Percentiles rank a stretch among this genome's conserved stretches.
Conservation (phyloP, 2,113 vertebrate genomes). For the Ophiodon elongatus region DNA sequence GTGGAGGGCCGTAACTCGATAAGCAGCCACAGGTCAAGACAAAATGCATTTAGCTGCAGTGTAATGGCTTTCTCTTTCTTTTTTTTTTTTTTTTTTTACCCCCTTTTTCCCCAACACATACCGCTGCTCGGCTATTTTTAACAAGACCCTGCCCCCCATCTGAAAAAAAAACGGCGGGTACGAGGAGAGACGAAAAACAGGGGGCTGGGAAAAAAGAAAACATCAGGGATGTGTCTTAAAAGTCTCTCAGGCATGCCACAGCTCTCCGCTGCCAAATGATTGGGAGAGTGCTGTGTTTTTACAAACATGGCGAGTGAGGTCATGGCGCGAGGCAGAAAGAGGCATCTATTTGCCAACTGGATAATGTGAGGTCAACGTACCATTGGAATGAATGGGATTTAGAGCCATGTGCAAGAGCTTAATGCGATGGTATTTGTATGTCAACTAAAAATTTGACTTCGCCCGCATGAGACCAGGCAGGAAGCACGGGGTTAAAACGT, state of each 20-base stretch:
- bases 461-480: constrained; percentile 58
- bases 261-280: constrained; percentile 56
- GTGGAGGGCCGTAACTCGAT: constrained; percentile 45
- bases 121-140: constrained; percentile 65
- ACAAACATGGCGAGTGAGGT: constrained; percentile 77
- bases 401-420: constrained; percentile 80
- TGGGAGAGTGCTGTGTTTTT: constrained; percentile 68
- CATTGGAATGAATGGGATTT: constrained; percentile 81
- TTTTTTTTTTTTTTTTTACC: constrained; percentile 43
- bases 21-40: constrained; percentile 56
- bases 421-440: constrained; percentile 77
- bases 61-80: constrained; percentile 59
- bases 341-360: constrained; percentile 67
- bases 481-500: constrained; percentile 38
- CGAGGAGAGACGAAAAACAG: constrained; percentile 54
- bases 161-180: constrained; percentile 50
- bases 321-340: constrained; percentile 58
- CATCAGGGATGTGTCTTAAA: constrained; percentile 68
- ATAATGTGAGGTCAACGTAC: constrained; percentile 78
- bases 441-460: constrained; percentile 75
- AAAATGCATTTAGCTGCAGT: constrained; percentile 58
- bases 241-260: constrained; percentile 59
- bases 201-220: constrained; percentile 65
- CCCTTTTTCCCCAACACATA: constrained; percentile 31
- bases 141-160: constrained; percentile 49